Percentiles rank a stretch among this genome's conserved stretches.
Evolutionary conservation across 2,797 vertebrate genomes (phyloP).

Genomic region (Platyrinchus mystaceus): DNA sequence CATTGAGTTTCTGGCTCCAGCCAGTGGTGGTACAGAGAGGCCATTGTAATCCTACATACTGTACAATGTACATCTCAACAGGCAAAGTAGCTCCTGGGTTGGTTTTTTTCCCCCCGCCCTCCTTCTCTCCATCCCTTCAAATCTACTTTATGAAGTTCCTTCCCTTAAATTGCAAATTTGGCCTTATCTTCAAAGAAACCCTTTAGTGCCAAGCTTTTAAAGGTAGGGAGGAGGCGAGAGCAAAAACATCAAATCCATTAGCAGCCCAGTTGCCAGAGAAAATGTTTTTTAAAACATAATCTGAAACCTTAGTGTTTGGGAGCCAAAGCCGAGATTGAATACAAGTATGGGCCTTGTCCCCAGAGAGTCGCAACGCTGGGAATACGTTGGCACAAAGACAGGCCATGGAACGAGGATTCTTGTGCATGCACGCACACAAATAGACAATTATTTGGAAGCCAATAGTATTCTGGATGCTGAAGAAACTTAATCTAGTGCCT

Average conservation of each 20-base stretch:
- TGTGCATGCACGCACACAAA: slow-evolving; percentile 50
- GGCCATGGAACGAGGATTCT: not conserved
- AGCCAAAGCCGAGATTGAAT: slow-evolving; percentile 39
- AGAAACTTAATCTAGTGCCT: slow-evolving; percentile 33
- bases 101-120: not conserved
- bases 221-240: slow-evolving; percentile 55
- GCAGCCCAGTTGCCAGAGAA: slow-evolving; percentile 70
- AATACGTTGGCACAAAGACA: slow-evolving; percentile 32
- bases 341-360: slow-evolving; percentile 62
- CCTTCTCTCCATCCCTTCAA: slow-evolving; percentile 48
- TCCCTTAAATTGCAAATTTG: slow-evolving; percentile 71
- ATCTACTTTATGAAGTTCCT: slow-evolving; percentile 66
- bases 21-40: slow-evolving; percentile 47
- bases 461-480: not conserved
- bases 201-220: slow-evolving; percentile 70
- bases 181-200: slow-evolving; percentile 74
- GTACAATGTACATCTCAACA: slow-evolving; percentile 58
- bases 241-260: slow-evolving; percentile 64
- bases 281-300: slow-evolving; percentile 68
- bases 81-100: slow-evolving; percentile 48
- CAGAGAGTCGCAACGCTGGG: not conserved
- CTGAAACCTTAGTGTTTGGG: slow-evolving; percentile 58
- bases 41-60: slow-evolving; percentile 58
- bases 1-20: slow-evolving; percentile 40
- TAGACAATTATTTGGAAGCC: slow-evolving; percentile 57